Evolutionary conservation across 1,140 invertebrate genomes (phyloP), one percentile per base, ranked within the genome.

Genomic region (Archivesica marissinica): DNA sequence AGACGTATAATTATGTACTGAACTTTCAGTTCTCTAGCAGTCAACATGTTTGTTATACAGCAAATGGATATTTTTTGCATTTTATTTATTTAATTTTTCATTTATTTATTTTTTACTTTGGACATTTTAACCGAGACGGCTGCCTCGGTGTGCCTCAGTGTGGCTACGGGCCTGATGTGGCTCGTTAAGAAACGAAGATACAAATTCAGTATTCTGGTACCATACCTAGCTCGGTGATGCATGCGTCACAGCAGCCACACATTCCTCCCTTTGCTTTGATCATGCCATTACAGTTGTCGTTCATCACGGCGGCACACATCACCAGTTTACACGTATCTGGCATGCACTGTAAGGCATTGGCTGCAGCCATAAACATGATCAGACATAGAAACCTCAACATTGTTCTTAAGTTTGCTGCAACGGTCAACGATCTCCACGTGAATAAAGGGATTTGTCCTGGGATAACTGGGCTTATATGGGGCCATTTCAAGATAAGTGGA

Each of bases 221-320:
- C 70, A 35, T 68, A 86, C 77, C 61, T 35, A 86, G 13, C 15
- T 68, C 28, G 6, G 61, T 83, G n/a, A 85, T 74, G 56, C 88
- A 89, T 0, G 68, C 52, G 38, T 87, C 86, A 50, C 88, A 89
- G 68, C 88, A 89, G 0, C 88, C 88, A 79, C 88, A 89, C 47
- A 87, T 85, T 30, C 88, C 88, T 2, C 83, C 88, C 23, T 86
- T 86, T 30, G 7, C 0, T 25, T 84, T 85, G 17, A 87, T 61
- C 4, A 25, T 38, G 0, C 86, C 88, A n/a, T 64, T 54, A 70
- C 87, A 88, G 41, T 74, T 86, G 28, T 86, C 84, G 17, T 33
- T 59, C 2, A 79, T 86, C 2, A 84, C 76, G 11, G 79, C 75
- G 0, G 76, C 78, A 76, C 87, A 88, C n/a, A 41, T 17, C 11